Conservation (phyloP, 2,113 vertebrate genomes). For the Tor tambroides region DNA sequence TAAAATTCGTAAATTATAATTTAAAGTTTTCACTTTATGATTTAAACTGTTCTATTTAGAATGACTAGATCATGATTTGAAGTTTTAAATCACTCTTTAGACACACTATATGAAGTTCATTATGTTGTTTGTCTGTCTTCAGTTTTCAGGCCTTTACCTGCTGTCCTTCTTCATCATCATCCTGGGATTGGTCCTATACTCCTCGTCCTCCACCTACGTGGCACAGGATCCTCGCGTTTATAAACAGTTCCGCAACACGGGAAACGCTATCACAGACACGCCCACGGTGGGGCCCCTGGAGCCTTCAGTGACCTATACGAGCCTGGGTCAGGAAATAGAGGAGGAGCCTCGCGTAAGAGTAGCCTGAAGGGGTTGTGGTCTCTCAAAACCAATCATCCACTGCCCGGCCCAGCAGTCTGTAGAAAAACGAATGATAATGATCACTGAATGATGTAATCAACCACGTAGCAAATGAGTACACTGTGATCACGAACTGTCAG, state of each 20-base stretch:
- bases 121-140: slow-evolving; percentile 50
- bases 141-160: slow-evolving; percentile 96
- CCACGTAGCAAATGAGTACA: slow-evolving; percentile 72
- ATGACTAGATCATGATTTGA: background rate
- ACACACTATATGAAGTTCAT: background rate
- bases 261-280: slow-evolving; percentile 79
- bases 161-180: slow-evolving; percentile 91
- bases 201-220: slow-evolving; percentile 89
- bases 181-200: slow-evolving; percentile 89
- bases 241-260: slow-evolving; percentile 94
- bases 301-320: slow-evolving; percentile 92
- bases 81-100: background rate
- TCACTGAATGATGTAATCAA: slow-evolving; percentile 76
- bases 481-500: slow-evolving; percentile 68
- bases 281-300: slow-evolving; percentile 79
- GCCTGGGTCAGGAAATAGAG: slow-evolving; percentile 86
- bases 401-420: slow-evolving; percentile 75
- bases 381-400: slow-evolving; percentile 59
- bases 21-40: background rate
- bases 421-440: slow-evolving; percentile 72
- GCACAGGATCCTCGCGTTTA: slow-evolving; percentile 94
- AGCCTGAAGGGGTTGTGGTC: slow-evolving; percentile 72
- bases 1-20: background rate
- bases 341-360: slow-evolving; percentile 86
- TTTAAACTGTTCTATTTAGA: background rate